Conservation (phyloP, 2,888 invertebrate genomes). For the Drosophila algonquin region DNA sequence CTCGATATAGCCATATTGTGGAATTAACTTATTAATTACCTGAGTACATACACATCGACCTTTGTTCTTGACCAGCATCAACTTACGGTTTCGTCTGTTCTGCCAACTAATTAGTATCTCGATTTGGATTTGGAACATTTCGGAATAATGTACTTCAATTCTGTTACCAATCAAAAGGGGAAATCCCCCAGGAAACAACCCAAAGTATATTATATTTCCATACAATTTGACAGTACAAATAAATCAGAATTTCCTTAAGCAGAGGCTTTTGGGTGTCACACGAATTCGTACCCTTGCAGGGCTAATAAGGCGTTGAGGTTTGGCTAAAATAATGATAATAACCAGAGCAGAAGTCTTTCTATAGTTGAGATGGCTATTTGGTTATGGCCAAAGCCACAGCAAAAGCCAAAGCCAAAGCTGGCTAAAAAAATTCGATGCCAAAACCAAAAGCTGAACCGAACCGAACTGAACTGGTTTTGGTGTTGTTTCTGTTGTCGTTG, state of each 20-base stretch:
- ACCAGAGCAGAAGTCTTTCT: slow-evolving; percentile 1
- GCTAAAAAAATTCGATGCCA: slow-evolving; percentile 34
- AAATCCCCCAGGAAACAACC: too few species aligned
- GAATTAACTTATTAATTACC: too few species aligned
- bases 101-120: too few species aligned
- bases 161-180: too few species aligned
- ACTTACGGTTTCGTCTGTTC: neutral
- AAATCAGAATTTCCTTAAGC: too few species aligned
- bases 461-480: slow-evolving; percentile 44
- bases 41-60: too few species aligned
- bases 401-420: slow-evolving; percentile 24
- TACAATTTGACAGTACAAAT: too few species aligned
- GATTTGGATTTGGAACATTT: too few species aligned
- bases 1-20: slow-evolving; percentile 1
- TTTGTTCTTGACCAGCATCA: neutral
- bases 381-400: slow-evolving; percentile 26
- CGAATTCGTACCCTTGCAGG: neutral
- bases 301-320: neutral
- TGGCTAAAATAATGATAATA: neutral
- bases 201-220: too few species aligned
- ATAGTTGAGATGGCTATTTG: slow-evolving; percentile 22
- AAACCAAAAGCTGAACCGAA: slow-evolving; percentile 19
- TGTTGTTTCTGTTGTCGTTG: slow-evolving; percentile 1
- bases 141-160: too few species aligned
- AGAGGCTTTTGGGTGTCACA: neutral